Evolutionary conservation across 2,888 invertebrate species (phyloP), one percentile per base, ranked within the genome.

Genomic region (Polydrusus tereticollis): DNA sequence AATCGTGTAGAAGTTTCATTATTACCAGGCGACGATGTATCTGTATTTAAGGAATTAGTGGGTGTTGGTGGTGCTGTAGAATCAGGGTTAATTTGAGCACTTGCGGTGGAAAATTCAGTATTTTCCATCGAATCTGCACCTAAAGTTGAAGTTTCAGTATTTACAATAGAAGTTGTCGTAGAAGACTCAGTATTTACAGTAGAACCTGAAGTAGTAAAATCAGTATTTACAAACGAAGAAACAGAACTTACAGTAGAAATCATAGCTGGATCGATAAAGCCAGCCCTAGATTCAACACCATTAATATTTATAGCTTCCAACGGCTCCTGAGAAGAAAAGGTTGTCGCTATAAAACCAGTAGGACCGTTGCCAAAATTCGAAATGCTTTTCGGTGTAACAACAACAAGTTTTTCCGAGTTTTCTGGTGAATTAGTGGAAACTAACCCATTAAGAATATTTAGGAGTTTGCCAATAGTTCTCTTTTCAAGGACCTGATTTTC

Each of bases 371-470:
- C 52, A 26, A 57, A 16, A 26, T 47, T 59, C 16, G 43, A 59
- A 26, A 57, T 3, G 18, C 14, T 59, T 80, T 84, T 84, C 3
- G 84, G 84, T 7, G 84, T 84, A 55, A 84, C 84, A 60, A 84
- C 81, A 55, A 83, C 64, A 59, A 80, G 74, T 57, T 77, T 78
- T 14, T 78, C 73, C 16, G 69, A 70, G 12, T n/a, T 36, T 16
- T 63, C 55, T 14, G 74, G 60, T 23, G 76, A 73, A 26, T 75
- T 69, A 14, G 78, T 77, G 23, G 80, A 75, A 62, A 79, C 83
- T 79, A 86, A 82, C 79, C 86, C 85, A 78, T 87, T 87, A 78
- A 86, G 79, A 66, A 85, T 80, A 72, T 80, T 79, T 69, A 85
- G 76, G 52, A 85, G 77, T 78, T 82, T 82, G 45, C 82, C 82